Evolutionary conservation across 2,888 invertebrate species (phyloP).

Genomic region (Prosapia bicincta): DNA sequence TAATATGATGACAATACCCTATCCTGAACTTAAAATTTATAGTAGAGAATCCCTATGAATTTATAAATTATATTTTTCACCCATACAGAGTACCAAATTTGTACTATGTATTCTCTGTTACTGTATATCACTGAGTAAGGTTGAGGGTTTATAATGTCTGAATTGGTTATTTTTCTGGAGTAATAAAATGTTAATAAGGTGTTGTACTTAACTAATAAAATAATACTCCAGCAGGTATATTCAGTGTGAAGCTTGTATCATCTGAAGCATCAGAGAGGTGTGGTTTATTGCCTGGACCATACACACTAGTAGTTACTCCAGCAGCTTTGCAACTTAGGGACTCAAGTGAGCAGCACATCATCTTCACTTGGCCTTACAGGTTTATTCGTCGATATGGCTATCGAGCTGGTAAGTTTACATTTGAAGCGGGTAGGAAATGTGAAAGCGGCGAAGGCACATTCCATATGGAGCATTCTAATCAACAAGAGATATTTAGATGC

Average conservation of each 20-base stretch:
- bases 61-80: too few species aligned
- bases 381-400: constrained; percentile 84
- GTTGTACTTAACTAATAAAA: too few species aligned
- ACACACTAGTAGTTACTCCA: constrained; percentile 69
- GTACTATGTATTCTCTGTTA: too few species aligned
- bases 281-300: constrained; percentile 65
- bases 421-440: constrained; percentile 85
- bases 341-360: constrained; percentile 56
- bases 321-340: constrained; percentile 72
- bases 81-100: too few species aligned
- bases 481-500: constrained; percentile 78
- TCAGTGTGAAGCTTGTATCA: constrained; percentile 70
- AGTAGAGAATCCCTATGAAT: too few species aligned
- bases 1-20: too few species aligned
- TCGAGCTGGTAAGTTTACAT: constrained; percentile 79
- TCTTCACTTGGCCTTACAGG: constrained; percentile 80
- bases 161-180: too few species aligned
- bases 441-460: constrained; percentile 82
- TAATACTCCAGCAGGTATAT: constrained; percentile 59
- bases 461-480: constrained; percentile 73
- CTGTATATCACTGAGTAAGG: too few species aligned
- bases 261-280: constrained; percentile 77
- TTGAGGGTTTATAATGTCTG: too few species aligned
- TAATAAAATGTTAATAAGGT: too few species aligned
- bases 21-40: too few species aligned